Conservation (phyloP, 2,797 vertebrate species). For the Catharus ustulatus region DNA sequence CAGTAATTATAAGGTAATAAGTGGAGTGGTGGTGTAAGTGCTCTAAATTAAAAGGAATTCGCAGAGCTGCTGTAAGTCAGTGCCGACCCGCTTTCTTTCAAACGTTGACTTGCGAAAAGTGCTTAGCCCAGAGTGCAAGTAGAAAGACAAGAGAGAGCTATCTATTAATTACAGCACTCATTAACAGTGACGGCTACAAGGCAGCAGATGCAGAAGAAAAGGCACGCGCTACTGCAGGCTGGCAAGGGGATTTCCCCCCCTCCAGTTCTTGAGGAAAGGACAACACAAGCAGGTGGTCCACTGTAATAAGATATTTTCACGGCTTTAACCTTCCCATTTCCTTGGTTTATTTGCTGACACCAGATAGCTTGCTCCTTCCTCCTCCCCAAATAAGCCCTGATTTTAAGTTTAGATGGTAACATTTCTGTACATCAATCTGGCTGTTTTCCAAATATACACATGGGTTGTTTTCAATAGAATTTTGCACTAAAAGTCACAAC, state of each 20-base stretch:
- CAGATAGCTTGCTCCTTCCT: neutral
- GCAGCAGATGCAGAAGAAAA: constrained; percentile 74
- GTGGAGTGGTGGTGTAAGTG: constrained; percentile 78
- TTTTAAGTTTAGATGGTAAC: neutral
- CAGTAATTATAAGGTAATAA: constrained; percentile 82
- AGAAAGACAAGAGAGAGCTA: constrained; percentile 86
- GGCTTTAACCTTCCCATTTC: constrained; percentile 50
- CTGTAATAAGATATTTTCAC: constrained; percentile 40
- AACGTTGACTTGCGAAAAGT: constrained; percentile 79
- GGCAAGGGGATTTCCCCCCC: constrained; percentile 54
- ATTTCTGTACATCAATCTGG: neutral
- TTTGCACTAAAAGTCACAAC: neutral
- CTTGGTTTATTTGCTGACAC: constrained; percentile 31
- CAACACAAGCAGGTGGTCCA: constrained; percentile 37
- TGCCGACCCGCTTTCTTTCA: constrained; percentile 77
- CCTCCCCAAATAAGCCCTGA: neutral
- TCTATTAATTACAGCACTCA: constrained; percentile 93
- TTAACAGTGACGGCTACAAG: constrained; percentile 85
- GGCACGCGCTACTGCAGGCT: constrained; percentile 18
- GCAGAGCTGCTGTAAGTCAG: constrained; percentile 79
- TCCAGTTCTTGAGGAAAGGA: constrained; percentile 57
- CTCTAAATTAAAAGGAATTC: constrained; percentile 84
- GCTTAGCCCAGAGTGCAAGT: constrained; percentile 78
- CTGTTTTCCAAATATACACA: neutral
- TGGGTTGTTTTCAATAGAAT: neutral